Evolutionary conservation across 2,888 invertebrate genomes (phyloP), one percentile per base, ranked within the genome.

Genomic region (Eupelmus urozonus): DNA sequence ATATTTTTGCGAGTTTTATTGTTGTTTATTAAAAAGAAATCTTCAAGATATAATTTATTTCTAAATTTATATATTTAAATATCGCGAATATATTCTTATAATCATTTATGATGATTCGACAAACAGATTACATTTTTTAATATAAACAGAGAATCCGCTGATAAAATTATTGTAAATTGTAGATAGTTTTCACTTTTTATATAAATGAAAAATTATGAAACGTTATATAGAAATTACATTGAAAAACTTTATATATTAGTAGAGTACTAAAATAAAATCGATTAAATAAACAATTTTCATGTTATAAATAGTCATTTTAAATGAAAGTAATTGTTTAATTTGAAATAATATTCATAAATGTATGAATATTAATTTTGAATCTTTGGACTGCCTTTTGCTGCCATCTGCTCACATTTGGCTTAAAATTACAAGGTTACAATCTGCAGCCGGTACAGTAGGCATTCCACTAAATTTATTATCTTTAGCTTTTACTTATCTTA

Each of bases 381-480:
- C 18, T 1, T 11, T 0, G 18, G 11, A 11, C 25, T 20, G n/a
- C 11, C n/a, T 1, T 13, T 18, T 65, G 57, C 13, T 67, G 75
- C 67, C 67, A 75, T 20, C 75, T 75, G 16, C 9, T 0, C 16
- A 9, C 1, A 23, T 1, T 29, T 16, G 0, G 9, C 1, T 67
- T 1, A 67, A 75, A 20, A 20, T n/a, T n/a, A n/a, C 9, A 45
- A 13, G n/a, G 1, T n/a, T 1, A 9, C 0, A 55, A 51, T 45
- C 1, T 16, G 16, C 75, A 29, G 53, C 27, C 55, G 76, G 16
- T 69, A 76, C 62, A 27, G 63, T 2, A 62, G 69, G 4, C 27
- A 59, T 20, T 29, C 4, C 0, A 25, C n/a, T 27, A 13, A 1
- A n/a, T 13, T 29, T 7, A 2, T 62, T 55, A 51, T 1, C 69